Percentiles rank a stretch among this genome's conserved stretches.
phyloP scores from a whole-genome alignment of 2,113 vertebrate species.

The Aramus guarauna region DNA sequence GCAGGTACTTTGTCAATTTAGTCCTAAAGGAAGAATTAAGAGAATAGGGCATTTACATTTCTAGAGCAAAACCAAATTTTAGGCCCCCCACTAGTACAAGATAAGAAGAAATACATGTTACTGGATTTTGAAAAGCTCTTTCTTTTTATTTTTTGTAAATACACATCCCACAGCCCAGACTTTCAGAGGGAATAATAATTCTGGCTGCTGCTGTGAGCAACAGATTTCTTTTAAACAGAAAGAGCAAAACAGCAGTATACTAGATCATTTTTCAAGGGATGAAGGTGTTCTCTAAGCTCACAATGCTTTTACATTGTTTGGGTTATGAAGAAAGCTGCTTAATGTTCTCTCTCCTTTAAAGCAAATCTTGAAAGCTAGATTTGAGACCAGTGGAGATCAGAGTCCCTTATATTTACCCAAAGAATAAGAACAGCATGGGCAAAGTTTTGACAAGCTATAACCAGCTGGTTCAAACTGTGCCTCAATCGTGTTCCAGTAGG shows the following conservation, averaged over 20 bases:
- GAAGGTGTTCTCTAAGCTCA: conserved; percentile 31
- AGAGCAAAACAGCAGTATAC: conserved; percentile 4
- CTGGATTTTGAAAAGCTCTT: conserved; percentile 17
- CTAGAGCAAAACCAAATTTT: conserved; percentile 21
- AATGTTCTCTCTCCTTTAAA: conserved; percentile 18
- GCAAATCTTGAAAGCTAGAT: neutral
- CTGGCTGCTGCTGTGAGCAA: conserved; percentile 30
- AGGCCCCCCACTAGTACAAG: neutral
- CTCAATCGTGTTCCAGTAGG: neutral
- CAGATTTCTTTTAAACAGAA: conserved; percentile 44
- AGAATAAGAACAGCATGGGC: conserved; percentile 39
- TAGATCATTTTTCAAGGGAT: neutral
- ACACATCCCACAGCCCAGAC: conserved; percentile 41
- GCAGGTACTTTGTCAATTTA: conserved; percentile 39
- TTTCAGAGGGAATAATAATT: conserved; percentile 49
- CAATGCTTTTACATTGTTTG: conserved; percentile 37
- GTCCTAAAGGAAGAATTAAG: conserved; percentile 39
- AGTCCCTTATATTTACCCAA: neutral
- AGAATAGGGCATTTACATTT: conserved; percentile 14
- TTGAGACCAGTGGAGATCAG: conserved; percentile 25
- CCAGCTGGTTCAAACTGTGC: conserved; percentile 34
- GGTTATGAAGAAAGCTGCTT: conserved; percentile 34
- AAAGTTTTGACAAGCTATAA: neutral
- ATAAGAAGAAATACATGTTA: conserved; percentile 1
- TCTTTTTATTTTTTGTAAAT: neutral